Evolutionary conservation across 2,888 invertebrate species (phyloP), one percentile per base, ranked within the genome.

Genomic region (Trilocha varians): DNA sequence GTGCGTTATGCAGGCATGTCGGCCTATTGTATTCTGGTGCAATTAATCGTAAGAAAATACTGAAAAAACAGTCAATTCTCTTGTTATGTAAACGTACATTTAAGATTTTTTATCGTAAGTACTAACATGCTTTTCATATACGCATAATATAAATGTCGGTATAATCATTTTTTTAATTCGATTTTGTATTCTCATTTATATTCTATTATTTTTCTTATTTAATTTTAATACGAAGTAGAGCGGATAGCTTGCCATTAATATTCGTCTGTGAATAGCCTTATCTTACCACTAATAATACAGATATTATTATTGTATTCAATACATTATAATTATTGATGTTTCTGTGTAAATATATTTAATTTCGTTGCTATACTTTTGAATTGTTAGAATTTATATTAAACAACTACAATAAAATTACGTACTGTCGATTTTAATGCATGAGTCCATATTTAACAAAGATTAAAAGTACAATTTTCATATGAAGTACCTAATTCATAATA

Each of bases 201-300:
- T 25, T 25, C 8, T 25, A 3, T 25, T 25, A 9, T 18, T 18
- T 18, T 25, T 25, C 2, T 25, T 25, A 25, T 25, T 25, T 5
- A 9, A 25, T 1, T 25, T 9, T 11, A 11, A 25, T 25, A 6
- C 11, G 25, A 9, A 25, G 11, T 25, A 11, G 6, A 25, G 25
- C 6, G 25, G 8, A 25, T 44, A 37, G 36, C 49, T 49, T 47
- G 49, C 47, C 47, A 47, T 49, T 39, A 50, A 48, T 47, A 47
- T 49, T 52, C 44, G 48, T 48, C 43, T 52, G 46, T 50, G 49
- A 46, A 52, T 52, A 62, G 68, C 70, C 68, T 55, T 58, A 60
- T 65, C 67, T 70, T 71, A 72, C 73, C 71, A 70, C 57, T 70
- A 64, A 59, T 40, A 43, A 36, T 46, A 46, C n/a, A n/a, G n/a